These are phyloP conservation scores for Lottia gigantea DNA, from an alignment of 2,888 invertebrate species.

Conservation along the genomic window DNA sequence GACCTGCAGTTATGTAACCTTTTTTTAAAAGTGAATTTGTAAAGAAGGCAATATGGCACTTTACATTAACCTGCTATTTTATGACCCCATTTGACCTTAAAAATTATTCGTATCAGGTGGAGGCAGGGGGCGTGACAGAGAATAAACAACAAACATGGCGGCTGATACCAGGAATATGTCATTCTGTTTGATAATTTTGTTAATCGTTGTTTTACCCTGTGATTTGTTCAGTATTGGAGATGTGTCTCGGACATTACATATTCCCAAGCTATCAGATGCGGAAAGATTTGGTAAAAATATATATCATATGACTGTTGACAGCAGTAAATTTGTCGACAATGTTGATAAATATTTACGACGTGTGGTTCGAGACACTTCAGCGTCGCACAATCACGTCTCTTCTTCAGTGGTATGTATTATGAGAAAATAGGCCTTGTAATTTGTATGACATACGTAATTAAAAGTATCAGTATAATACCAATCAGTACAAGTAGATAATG, in stretches of 20 bases:
- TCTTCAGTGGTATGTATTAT: no score
- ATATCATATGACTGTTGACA: neutral
- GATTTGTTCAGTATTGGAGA: slow-evolving; percentile 3
- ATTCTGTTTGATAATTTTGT: slow-evolving; percentile 8
- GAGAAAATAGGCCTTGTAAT: no score
- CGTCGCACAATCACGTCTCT: neutral
- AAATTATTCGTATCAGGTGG: neutral
- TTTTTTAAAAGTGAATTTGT: no score
- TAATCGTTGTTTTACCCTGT: neutral
- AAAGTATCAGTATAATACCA: no score
- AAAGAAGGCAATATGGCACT: no score
- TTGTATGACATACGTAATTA: no score
- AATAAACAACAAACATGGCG: slow-evolving; percentile 18
- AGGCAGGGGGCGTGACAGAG: slow-evolving; percentile 4
- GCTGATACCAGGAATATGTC: slow-evolving; percentile 12
- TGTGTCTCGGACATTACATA: slow-evolving; percentile 4
- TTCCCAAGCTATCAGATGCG: neutral
- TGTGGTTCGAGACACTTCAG: slow-evolving; percentile 12
- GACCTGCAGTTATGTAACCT: no score
- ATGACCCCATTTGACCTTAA: neutral
- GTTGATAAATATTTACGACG: slow-evolving; percentile 13
- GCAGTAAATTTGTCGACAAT: neutral
- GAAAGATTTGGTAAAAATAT: neutral
- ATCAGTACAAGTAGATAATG: no score
- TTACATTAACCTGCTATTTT: no score